These are phyloP conservation scores for Holothuria leucospilota DNA, from an alignment of 53 echinoderm and acorn worm genomes.

Conservation along the genomic window DNA sequence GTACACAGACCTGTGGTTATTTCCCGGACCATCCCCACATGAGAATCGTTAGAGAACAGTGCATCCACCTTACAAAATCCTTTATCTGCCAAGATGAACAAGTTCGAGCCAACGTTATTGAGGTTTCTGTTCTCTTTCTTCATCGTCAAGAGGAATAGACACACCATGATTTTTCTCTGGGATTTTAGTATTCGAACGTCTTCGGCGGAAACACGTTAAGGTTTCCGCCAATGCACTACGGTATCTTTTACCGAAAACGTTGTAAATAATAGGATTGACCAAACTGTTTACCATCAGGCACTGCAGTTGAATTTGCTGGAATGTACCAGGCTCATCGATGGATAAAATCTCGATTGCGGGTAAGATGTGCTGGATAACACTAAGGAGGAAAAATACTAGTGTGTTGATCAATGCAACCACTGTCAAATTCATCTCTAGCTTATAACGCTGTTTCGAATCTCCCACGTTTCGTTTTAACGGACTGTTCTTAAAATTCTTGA, in stretches of 20 bases:
- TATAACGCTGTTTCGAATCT: background rate
- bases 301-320: background rate
- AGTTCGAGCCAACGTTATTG: no score
- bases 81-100: no score
- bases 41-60: no score
- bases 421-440: background rate
- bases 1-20: no score
- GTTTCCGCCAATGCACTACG: background rate
- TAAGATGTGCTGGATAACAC: background rate
- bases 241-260: background rate
- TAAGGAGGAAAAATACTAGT: background rate
- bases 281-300: background rate
- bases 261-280: slow-evolving; percentile 9
- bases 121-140: no score
- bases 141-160: no score
- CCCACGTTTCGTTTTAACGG: background rate
- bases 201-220: background rate
- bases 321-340: background rate
- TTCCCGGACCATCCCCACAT: no score
- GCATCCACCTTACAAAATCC: no score
- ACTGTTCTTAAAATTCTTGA: background rate
- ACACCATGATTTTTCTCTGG: no score
- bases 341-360: background rate
- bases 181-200: no score
- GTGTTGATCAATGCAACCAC: background rate